phyloP scores from a whole-genome alignment of 2,888 invertebrate species.

The Stramonita haemastoma region DNA sequence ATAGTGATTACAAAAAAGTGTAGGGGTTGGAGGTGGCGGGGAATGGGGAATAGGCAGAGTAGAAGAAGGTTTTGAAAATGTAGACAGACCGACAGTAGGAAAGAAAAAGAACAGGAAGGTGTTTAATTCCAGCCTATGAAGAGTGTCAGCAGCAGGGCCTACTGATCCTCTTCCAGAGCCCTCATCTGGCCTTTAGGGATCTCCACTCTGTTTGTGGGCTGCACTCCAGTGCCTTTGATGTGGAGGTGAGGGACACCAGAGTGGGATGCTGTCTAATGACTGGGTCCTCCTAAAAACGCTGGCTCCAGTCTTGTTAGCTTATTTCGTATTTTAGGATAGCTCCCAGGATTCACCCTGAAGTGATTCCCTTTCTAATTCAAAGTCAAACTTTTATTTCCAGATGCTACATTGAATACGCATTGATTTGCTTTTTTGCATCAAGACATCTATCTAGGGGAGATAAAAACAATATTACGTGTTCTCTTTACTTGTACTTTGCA shows the following conservation, averaged over 20 bases:
- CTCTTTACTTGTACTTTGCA: no score
- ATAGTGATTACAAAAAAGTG: not conserved
- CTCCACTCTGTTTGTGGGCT: not conserved
- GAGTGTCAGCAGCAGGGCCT: not conserved
- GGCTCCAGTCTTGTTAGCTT: not conserved
- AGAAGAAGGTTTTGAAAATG: not conserved
- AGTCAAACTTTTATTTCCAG: no score
- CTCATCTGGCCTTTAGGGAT: conserved; percentile 18
- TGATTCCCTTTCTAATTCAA: no score
- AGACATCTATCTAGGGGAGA: no score
- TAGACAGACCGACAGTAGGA: not conserved
- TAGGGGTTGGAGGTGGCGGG: not conserved
- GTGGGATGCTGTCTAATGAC: not conserved
- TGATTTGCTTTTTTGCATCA: no score
- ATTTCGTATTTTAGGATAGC: no score
- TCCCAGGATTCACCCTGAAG: no score
- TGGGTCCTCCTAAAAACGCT: not conserved
- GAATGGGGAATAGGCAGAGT: not conserved
- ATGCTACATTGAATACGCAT: no score
- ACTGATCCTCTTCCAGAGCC: conserved; percentile 10
- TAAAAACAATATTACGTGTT: no score
- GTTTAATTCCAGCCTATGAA: not conserved
- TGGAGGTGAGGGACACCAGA: not conserved
- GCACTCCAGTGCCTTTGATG: not conserved
- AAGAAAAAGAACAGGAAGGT: not conserved